Base-by-base conservation (phyloP, 2,113 vertebrate genomes). In the Pelvicachromis taeniatus region DNA sequence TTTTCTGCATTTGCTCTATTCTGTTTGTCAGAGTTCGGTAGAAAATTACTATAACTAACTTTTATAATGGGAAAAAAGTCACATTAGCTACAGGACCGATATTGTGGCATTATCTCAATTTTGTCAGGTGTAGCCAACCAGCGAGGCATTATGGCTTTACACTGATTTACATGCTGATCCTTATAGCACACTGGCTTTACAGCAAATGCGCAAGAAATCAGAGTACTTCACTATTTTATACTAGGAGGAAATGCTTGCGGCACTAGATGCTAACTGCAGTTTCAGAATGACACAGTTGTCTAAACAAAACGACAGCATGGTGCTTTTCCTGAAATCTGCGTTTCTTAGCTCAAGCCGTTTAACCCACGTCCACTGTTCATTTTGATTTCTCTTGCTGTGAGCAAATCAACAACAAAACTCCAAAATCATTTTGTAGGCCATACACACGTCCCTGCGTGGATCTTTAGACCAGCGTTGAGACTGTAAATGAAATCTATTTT, bases 31-130 rank as follows among this genome's bases (percentile, higher is more conserved):
- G 23, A 17, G 42, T 50, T 8, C 50, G 16, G 6, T 8, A 50
- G 26, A 75, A 31, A 31, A 75, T n/a, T 75, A 75, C 68, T 73
- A 29, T 29, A 73, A 0, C 45, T 5, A 75, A 75, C 45, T 50
- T 75, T 8, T 75, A 4, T 50, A 13, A 75, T 0, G 2, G 9
- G 42, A 0, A 50, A 31, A n/a, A 75, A 31, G 68, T 75, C 21
- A 48, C 14, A 50, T 75, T 75, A 31, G 26, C 45, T 31, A 2
- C 45, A 29, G 68, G 42, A 50, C 23, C 4, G 2, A 10, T 31
- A 31, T 73, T 2, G 2, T 73, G 5, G 16, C 68, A 19, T 73
- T 50, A 31, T 12, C 6, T 29, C 16, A 31, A 26, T 50, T 73
- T 75, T 31, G 68, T 50, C 68, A 50, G 23, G 17, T 19, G 40